These are phyloP conservation scores for Girardia tigrina DNA, from an alignment of 2,888 invertebrate genomes.

Conservation along the genomic window DNA sequence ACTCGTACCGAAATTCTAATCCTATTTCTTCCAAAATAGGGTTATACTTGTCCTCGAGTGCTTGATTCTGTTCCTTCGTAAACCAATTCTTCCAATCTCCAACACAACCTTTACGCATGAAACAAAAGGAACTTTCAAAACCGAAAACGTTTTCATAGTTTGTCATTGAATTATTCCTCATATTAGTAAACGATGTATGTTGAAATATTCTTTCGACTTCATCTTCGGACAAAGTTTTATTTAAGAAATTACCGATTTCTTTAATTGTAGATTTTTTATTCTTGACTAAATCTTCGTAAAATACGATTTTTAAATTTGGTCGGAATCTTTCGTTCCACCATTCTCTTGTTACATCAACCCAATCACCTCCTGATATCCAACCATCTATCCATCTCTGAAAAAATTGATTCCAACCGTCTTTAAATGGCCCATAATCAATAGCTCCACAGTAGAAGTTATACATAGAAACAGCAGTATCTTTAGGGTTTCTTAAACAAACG, in stretches of 20 bases:
- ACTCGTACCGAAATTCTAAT: slow-evolving; percentile 32
- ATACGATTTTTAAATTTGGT: slow-evolving; percentile 29
- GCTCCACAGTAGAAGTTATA: slow-evolving; percentile 28
- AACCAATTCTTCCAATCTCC: slow-evolving; percentile 37
- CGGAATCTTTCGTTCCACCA: slow-evolving; percentile 33
- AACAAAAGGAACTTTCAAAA: slow-evolving; percentile 29
- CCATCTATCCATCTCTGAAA: slow-evolving; percentile 21
- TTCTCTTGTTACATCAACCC: background rate
- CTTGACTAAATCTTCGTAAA: slow-evolving; percentile 34
- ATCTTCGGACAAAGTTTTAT: slow-evolving; percentile 36
- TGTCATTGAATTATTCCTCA: slow-evolving; percentile 36
- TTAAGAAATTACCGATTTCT: slow-evolving; percentile 39
- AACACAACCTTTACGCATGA: slow-evolving; percentile 38
- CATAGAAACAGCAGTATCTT: slow-evolving; percentile 32
- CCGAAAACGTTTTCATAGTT: slow-evolving; percentile 30
- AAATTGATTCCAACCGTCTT: slow-evolving; percentile 28
- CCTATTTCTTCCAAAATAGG: slow-evolving; percentile 31
- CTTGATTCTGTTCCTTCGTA: slow-evolving; percentile 33
- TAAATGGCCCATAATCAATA: slow-evolving; percentile 13
- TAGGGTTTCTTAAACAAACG: slow-evolving; percentile 21
- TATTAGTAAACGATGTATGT: slow-evolving; percentile 37
- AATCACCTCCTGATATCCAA: slow-evolving; percentile 20
- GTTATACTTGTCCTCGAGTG: slow-evolving; percentile 29
- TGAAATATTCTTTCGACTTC: slow-evolving; percentile 37
- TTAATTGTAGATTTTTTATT: slow-evolving; percentile 38